These are phyloP conservation scores for Caenorhabditis sp. DNA, from an alignment of 2,888 invertebrate genomes.

Conservation along the genomic window DNA sequence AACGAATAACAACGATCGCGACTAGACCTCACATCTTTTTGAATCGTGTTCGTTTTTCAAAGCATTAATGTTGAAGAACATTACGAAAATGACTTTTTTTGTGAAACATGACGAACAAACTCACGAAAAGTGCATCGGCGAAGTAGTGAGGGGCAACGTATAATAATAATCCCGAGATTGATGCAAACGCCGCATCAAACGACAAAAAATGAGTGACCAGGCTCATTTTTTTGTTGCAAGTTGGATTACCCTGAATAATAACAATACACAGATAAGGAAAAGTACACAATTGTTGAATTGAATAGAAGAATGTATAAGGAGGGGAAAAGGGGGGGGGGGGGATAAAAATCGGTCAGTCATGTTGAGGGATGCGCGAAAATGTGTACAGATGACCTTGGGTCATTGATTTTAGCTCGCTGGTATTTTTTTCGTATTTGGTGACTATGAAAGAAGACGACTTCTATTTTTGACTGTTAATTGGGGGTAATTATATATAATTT, in stretches of 20 bases:
- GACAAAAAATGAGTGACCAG: conserved; percentile 29
- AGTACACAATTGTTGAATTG: not conserved
- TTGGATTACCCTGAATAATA: not conserved
- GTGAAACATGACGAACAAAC: too few relatives aligned
- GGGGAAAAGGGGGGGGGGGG: not conserved
- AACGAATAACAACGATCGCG: too few relatives aligned
- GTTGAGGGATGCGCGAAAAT: conserved; percentile 1
- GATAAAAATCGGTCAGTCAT: not conserved
- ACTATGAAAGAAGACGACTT: not conserved
- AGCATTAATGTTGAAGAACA: too few relatives aligned
- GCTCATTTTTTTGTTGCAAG: conserved; percentile 13
- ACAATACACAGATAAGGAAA: not conserved
- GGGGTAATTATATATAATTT: not conserved
- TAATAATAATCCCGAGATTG: conserved; percentile 45
- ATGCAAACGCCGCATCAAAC: conserved; percentile 48
- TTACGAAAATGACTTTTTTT: too few relatives aligned
- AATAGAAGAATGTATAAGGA: not conserved
- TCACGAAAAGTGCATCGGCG: conserved; percentile 61
- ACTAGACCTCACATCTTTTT: too few relatives aligned
- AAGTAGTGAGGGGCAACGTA: conserved; percentile 55
- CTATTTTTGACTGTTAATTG: not conserved
- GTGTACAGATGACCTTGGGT: not conserved
- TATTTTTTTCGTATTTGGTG: not conserved
- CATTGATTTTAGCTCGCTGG: not conserved
- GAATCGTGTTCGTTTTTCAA: too few relatives aligned